Percentiles rank a stretch among this genome's conserved stretches.
phyloP scores from a whole-genome alignment of 2,797 vertebrate genomes.

The Myotis vivesi region DNA sequence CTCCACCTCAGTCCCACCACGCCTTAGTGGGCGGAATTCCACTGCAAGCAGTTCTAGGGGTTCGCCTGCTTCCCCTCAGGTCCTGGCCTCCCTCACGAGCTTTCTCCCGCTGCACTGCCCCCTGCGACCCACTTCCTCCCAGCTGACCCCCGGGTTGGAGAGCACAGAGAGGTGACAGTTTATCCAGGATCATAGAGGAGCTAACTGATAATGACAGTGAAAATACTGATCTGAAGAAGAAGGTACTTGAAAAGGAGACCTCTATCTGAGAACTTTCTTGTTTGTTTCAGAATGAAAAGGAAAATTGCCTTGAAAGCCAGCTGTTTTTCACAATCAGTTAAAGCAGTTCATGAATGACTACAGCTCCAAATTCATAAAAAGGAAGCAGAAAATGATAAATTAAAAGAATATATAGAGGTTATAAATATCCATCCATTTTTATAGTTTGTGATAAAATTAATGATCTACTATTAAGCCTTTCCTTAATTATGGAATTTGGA shows the following conservation, averaged over 20 bases:
- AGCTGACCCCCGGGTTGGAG: not conserved
- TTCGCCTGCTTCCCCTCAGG: not conserved
- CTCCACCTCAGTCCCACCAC: rapidly evolving
- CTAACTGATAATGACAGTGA: slow-evolving; percentile 86
- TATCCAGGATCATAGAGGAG: slow-evolving; percentile 79
- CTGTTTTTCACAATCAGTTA: slow-evolving; percentile 84
- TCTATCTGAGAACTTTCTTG: slow-evolving; percentile 85
- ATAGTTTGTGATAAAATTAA: not conserved
- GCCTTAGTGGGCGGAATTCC: rapidly evolving
- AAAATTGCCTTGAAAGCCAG: slow-evolving; percentile 82
- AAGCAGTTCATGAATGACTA: slow-evolving; percentile 87
- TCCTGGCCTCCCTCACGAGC: not conserved
- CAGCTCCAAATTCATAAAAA: slow-evolving; percentile 89
- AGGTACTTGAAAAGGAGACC: slow-evolving; percentile 84
- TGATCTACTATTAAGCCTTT: not conserved
- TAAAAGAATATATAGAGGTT: slow-evolving; percentile 90
- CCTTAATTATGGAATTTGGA: slow-evolving; percentile 16
- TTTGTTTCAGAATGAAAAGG: slow-evolving; percentile 87
- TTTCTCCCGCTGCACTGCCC: not conserved
- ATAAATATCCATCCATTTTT: slow-evolving; percentile 37
- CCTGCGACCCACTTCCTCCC: not conserved
- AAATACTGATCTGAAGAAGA: slow-evolving; percentile 86
- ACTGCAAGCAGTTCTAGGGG: rapidly evolving
- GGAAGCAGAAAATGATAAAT: slow-evolving; percentile 88
- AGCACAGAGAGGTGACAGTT: slow-evolving; percentile 81